Conservation (phyloP, 1,140 invertebrate species). For the Stegodyphus mimosarum region DNA sequence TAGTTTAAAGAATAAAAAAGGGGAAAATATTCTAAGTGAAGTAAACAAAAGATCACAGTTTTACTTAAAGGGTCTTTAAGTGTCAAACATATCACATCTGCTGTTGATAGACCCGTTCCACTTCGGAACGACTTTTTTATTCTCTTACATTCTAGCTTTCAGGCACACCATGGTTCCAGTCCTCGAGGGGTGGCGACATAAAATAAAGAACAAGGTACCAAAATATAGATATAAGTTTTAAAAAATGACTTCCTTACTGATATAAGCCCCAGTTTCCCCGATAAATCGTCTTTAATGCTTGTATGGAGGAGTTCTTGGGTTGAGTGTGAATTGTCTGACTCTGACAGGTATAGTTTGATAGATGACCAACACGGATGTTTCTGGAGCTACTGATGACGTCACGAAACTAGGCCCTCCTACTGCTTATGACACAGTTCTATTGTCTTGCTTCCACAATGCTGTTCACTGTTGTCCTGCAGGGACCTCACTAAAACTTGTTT, state of each 20-base stretch:
- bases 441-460: slow-evolving; percentile 12
- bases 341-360: slow-evolving; percentile 49
- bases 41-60: too few relatives aligned
- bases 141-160: too few relatives aligned
- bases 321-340: slow-evolving; percentile 43
- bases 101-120: too few relatives aligned
- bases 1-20: too few relatives aligned
- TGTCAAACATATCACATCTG: too few relatives aligned
- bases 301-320: slow-evolving; percentile 2
- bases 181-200: neutral
- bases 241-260: slow-evolving; percentile 35
- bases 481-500: too few relatives aligned
- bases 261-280: slow-evolving; percentile 19
- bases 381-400: slow-evolving; percentile 24
- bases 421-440: slow-evolving; percentile 48
- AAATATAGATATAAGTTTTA: slow-evolving; percentile 35
- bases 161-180: neutral
- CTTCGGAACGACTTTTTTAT: too few relatives aligned
- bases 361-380: slow-evolving; percentile 42
- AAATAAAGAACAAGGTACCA: neutral
- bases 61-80: too few relatives aligned
- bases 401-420: slow-evolving; percentile 35
- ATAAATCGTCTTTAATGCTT: slow-evolving; percentile 48
- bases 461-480: too few relatives aligned
- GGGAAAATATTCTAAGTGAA: too few relatives aligned